Base-by-base conservation (phyloP, 2,113 vertebrate species). In the Polypterus bichir region DNA sequence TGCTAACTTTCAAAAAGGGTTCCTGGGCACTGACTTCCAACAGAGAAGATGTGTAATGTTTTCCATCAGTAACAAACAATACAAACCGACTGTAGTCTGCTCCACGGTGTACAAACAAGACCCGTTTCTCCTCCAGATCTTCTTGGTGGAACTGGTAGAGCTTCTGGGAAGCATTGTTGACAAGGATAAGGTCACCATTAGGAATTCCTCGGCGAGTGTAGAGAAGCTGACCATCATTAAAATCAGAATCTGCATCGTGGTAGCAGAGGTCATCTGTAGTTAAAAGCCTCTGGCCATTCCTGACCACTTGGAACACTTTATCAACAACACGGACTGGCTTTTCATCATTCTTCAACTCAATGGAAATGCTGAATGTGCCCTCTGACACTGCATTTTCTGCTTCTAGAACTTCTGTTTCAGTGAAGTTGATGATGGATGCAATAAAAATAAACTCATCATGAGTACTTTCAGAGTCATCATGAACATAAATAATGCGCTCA, bases 11-110 rank as follows among this genome's bases (percentile, higher is more conserved):
- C 62, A 93, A 6, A 7, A 87, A 94, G 7, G 89, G 83, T 7
- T 91, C 86, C 0, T 88, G 82, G 9, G 86, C 88, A 47, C 68
- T 86, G 69, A 96, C 84, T 70, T 95, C 89, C 3, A 94, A 72
- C 65, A 95, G 81, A 2, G 81, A 85, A 2, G 86, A 91, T 0
- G 83, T 83, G 60, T 87, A 86, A 71, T 94, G 87, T 65, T 91
- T 86, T 6, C 89, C 89, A 69, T 95, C 92, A 0, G 92, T 92
- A 47, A 96, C 83, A 7, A 97, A 93, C 46, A 97, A 79, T 45
- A 97, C 87, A 68, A 97, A 97, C 53, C 77, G 72, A 1, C 88
- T 88, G 4, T 70, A 79, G 71, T 80, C 86, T 11, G 76, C 82
- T 2, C 92, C 90, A 8, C 0, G 73, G 66, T 94, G 91, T 61